Conservation (phyloP, 2,888 invertebrate species). For the Spodoptera picta region DNA sequence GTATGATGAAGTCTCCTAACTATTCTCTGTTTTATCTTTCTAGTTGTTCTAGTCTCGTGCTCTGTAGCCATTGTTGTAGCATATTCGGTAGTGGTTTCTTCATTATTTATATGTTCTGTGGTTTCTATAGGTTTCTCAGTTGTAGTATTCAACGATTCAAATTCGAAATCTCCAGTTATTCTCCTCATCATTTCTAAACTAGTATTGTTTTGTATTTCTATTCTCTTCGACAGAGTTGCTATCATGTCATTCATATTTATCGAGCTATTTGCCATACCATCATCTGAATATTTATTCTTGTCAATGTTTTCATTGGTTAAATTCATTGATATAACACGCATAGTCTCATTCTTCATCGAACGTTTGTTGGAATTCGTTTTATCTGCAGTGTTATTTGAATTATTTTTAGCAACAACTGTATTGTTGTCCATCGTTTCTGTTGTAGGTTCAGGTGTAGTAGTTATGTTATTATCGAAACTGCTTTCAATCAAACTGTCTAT, state of each 20-base stretch:
- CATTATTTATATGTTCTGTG: background rate
- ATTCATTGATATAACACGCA: conserved; percentile 57
- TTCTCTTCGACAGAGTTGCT: conserved; percentile 67
- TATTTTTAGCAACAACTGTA: conserved; percentile 6
- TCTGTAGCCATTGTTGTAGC: background rate
- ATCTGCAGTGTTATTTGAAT: conserved; percentile 3
- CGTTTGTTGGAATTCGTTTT: conserved; percentile 13
- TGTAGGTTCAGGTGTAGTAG: conserved; percentile 21
- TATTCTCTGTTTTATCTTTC: conserved; percentile 62
- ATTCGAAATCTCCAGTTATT: conserved; percentile 48
- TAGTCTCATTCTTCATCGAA: conserved; percentile 30
- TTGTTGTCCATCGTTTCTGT: conserved; percentile 17
- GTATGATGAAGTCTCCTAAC: conserved; percentile 58
- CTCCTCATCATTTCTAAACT: conserved; percentile 69
- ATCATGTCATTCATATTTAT: conserved; percentile 66
- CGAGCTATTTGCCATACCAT: conserved; percentile 40
- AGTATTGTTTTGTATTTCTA: conserved; percentile 74
- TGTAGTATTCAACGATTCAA: conserved; percentile 21
- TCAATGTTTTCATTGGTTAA: conserved; percentile 60
- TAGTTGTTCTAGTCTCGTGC: conserved; percentile 48
- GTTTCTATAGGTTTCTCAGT: conserved; percentile 11
- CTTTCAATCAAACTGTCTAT: conserved; percentile 74
- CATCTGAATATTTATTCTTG: conserved; percentile 59
- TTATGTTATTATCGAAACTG: conserved; percentile 60
- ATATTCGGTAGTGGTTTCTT: conserved; percentile 18